phyloP scores from a whole-genome alignment of 2,888 invertebrate genomes.

The Lasioglossum figueresi region DNA sequence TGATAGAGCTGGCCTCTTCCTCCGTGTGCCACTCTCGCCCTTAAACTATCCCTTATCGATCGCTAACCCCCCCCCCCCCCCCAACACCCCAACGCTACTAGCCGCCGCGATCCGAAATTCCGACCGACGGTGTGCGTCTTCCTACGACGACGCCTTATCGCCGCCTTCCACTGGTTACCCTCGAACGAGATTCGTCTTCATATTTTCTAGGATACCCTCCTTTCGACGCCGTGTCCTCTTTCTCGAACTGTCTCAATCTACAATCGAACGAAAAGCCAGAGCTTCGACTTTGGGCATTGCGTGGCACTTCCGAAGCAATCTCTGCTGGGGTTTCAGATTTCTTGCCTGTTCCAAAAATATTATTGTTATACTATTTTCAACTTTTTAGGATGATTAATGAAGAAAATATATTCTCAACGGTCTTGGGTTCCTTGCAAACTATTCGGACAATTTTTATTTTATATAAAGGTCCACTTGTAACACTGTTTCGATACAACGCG shows the following conservation, averaged over 20 bases:
- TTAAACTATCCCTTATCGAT: slow-evolving; percentile 67
- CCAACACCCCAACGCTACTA: background rate
- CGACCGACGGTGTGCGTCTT: slow-evolving; percentile 29
- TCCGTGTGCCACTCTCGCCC: slow-evolving; percentile 32
- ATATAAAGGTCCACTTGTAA: background rate
- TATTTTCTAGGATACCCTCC: background rate
- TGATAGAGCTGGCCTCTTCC: background rate
- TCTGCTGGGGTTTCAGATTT: background rate
- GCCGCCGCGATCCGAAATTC: slow-evolving; percentile 45
- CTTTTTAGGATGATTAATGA: too few species aligned
- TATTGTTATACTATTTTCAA: too few species aligned
- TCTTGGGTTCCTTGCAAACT: too few species aligned
- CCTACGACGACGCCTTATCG: slow-evolving; percentile 22
- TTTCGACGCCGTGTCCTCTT: background rate
- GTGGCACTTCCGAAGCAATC: background rate
- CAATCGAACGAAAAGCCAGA: background rate
- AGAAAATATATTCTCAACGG: too few species aligned
- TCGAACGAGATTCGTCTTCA: background rate
- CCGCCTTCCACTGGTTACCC: slow-evolving; percentile 19
- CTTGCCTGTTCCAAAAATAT: background rate
- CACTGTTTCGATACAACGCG: background rate
- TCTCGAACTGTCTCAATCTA: background rate
- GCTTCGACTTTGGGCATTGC: background rate
- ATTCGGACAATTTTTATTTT: too few species aligned
- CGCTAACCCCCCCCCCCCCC: slow-evolving; percentile 26